Base-by-base conservation (phyloP, 2,113 vertebrate species). In the Vireo altiloquus region DNA sequence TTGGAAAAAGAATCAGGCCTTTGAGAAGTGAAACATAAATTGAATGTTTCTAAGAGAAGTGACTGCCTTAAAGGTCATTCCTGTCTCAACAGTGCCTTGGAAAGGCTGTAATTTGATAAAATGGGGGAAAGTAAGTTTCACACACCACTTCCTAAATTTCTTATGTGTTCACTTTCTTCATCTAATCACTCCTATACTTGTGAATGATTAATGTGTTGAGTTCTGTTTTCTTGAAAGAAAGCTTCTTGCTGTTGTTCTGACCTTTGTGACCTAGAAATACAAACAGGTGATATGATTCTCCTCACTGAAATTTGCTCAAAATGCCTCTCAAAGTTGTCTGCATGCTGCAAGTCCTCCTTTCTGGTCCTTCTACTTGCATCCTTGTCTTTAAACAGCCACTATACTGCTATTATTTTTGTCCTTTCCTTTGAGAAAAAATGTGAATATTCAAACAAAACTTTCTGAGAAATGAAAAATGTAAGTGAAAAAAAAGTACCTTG, bases 361-460 rank as follows among this genome's bases (percentile, higher is more conserved):
- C 42, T 22, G 8, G 8, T 53, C 10, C 13, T 60, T 2, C 12
- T 60, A n/a, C 46, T 74, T 30, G 14, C 0, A 3, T 70, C 24
- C 7, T 10, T 31, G 22, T 66, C 53, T 79, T 79, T 42, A 54
- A 64, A 72, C 30, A 77, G 28, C 3, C 18, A 18, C 5, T 81
- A 18, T 7, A 5, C 19, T 64, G 17, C 39, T 60, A 16, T 50
- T 30, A 17, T 65, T 68, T 79, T 35, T 56, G 6, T 68, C 13
- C 12, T 33, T 64, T 77, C 25, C 35, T 60, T 56, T 54, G 30
- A 89, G 39, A 27, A 66, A 68, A 90, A 65, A 77, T 4, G 17
- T 7, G 8, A 87, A 28, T 64, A 50, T 54, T 81, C 13, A 40
- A 40, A 22, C 4, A 24, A 89, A 79, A 31, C 5, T 24, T 60